Evolutionary conservation across 2,888 invertebrate species (phyloP).

Genomic region (Geotrupes spiniger): DNA sequence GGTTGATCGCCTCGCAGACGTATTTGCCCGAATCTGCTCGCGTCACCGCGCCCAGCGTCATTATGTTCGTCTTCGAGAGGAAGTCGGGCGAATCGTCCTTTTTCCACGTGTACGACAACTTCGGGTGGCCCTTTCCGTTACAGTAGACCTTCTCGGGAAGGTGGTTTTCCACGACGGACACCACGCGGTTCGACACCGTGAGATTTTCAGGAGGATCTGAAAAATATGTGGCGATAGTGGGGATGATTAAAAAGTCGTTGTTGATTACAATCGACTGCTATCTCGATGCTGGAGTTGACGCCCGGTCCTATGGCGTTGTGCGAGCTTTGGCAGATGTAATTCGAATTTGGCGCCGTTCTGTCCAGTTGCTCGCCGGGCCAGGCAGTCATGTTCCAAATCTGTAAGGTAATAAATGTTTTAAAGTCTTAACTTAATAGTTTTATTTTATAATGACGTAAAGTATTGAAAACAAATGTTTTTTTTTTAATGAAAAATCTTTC

Average conservation of each 20-base stretch:
- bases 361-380: constrained; percentile 79
- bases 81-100: constrained; percentile 56
- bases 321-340: constrained; percentile 81
- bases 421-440: constrained; percentile 6
- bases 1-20: constrained; percentile 74
- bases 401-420: too few species aligned
- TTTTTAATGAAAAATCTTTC: not conserved
- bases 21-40: constrained; percentile 74
- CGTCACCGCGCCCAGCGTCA: constrained; percentile 64
- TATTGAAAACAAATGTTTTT: not conserved
- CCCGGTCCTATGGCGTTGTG: constrained; percentile 74
- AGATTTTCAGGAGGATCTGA: constrained; percentile 84
- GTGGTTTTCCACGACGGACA: constrained; percentile 57
- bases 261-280: constrained; percentile 86
- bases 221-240: constrained; percentile 18
- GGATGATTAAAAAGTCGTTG: not conserved
- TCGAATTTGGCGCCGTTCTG: constrained; percentile 71
- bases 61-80: constrained; percentile 53
- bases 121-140: constrained; percentile 65
- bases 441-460: not conserved
- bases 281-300: constrained; percentile 79
- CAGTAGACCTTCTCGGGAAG: constrained; percentile 59
- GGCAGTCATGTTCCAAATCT: constrained; percentile 83
- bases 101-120: constrained; percentile 71
- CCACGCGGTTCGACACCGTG: constrained; percentile 60